Conservation (phyloP, 2,113 vertebrate species). For the Caranx ignobilis region DNA sequence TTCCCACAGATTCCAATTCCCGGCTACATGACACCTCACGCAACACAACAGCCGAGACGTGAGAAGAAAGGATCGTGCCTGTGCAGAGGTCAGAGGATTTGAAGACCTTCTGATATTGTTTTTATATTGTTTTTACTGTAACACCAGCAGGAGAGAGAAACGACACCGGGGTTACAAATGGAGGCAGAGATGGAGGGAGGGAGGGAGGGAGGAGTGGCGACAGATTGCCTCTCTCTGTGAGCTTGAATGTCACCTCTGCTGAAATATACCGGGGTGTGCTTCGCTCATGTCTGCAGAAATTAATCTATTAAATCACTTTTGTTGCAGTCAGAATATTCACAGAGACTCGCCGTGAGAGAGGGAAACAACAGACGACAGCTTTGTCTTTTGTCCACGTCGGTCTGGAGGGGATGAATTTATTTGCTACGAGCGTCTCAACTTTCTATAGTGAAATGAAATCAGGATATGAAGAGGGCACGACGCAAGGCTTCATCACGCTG, state of each 20-base stretch:
- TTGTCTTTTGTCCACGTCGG: conserved; percentile 5
- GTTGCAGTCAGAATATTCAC: conserved; percentile 11
- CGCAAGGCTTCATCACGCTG: neutral
- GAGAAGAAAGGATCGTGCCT: conserved; percentile 7
- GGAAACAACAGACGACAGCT: neutral
- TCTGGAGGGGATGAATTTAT: neutral
- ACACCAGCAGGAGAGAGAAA: conserved; percentile 16
- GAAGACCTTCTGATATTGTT: conserved; percentile 58
- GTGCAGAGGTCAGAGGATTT: conserved; percentile 34
- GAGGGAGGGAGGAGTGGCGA: neutral
- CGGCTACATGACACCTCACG: neutral
- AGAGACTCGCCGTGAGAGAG: neutral
- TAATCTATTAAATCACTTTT: conserved; percentile 33
- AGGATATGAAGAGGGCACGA: conserved; percentile 4
- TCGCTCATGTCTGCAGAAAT: conserved; percentile 34
- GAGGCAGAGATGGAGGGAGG: conserved; percentile 23
- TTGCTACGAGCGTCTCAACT: conserved; percentile 17
- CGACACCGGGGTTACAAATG: conserved; percentile 56
- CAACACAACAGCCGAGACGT: conserved; percentile 20
- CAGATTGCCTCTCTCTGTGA: conserved; percentile 26
- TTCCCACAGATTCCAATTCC: conserved; percentile 49
- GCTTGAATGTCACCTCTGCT: conserved; percentile 63
- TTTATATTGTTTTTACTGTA: conserved; percentile 60
- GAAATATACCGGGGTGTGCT: conserved; percentile 32
- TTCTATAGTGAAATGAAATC: neutral